Evolutionary conservation across 2,113 vertebrate genomes (phyloP), one percentile per base, ranked within the genome.

Genomic region (Thymallus thymallus): DNA sequence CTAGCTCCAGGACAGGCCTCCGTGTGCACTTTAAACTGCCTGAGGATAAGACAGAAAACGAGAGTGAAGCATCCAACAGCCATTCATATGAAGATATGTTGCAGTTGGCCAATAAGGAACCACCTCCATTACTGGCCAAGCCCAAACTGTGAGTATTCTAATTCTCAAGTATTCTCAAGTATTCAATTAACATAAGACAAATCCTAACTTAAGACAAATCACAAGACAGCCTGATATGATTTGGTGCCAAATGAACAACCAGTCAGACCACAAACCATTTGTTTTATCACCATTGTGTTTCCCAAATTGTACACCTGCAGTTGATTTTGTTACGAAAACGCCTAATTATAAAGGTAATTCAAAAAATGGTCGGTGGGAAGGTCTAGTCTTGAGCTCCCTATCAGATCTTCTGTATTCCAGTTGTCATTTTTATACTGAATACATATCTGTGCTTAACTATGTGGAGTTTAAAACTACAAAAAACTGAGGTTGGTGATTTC

Each of bases 1-100:
- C 94, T 0, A 90, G 93, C 77, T 93, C 95, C n/a, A 95, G 95
- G 78, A 92, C 81, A 6, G 95, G 96, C 22, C 94, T 95, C 68
- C 94, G 92, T 0, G 97, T 99, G 82, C 96, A 97, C 85, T 99
- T 99, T 88, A 97, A 94, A 79, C 91, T 99, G 73, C 97, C 97
- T 0, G 97, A 97, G 83, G 96, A 98, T 23, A 96, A 97, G 14
- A 93, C 91, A 69, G 91, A 88, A 63, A 94, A 89, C 0, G 87
- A 94, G 32, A 82, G 88, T 9, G 93, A 94, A 23, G 70, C 78
- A 76, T 90, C 91, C 1, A 65, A 82, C 0, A 92, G 90, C 56
- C 93, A 91, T 68, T 76, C 88, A 72, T 26, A 87, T 72, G 95
- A 92, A 88, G 80, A 81, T 71, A 7, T 81, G 6, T 85, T 82